Percentiles rank a stretch among this genome's conserved stretches.
Conservation (phyloP, 2,888 invertebrate species). For the Molorchus minor region DNA sequence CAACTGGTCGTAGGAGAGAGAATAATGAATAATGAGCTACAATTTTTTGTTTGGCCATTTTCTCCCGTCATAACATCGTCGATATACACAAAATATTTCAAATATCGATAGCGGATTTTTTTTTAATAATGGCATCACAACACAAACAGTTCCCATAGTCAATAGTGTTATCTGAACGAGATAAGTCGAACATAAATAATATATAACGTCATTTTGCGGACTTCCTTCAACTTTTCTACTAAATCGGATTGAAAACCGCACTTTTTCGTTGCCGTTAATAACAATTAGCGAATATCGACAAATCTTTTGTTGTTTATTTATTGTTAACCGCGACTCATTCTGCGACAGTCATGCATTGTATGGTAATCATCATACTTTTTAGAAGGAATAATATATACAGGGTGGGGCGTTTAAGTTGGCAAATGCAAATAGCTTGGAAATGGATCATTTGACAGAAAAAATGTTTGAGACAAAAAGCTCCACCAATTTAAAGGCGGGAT, state of each 20-base stretch:
- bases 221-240: conserved; percentile 17
- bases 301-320: conserved; percentile 8
- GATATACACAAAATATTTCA: not conserved
- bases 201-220: conserved; percentile 28
- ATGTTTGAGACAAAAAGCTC: too few relatives aligned
- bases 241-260: conserved; percentile 6
- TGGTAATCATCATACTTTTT: too few relatives aligned
- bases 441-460: too few relatives aligned
- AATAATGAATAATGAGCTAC: too few relatives aligned
- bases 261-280: conserved; percentile 10
- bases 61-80: too few relatives aligned
- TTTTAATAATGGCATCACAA: conserved; percentile 3
- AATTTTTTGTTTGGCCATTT: too few relatives aligned
- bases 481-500: too few relatives aligned
- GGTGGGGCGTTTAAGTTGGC: too few relatives aligned
- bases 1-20: too few relatives aligned
- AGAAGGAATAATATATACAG: too few relatives aligned
- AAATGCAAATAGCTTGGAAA: too few relatives aligned
- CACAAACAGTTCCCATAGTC: conserved; percentile 18
- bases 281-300: conserved; percentile 10
- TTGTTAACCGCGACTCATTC: not conserved
- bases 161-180: conserved; percentile 22
- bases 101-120: conserved; percentile 5
- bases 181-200: conserved; percentile 21
- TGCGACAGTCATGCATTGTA: not conserved